phyloP scores from a whole-genome alignment of 2,888 invertebrate genomes.

The Brachynemurus nebulosus region DNA sequence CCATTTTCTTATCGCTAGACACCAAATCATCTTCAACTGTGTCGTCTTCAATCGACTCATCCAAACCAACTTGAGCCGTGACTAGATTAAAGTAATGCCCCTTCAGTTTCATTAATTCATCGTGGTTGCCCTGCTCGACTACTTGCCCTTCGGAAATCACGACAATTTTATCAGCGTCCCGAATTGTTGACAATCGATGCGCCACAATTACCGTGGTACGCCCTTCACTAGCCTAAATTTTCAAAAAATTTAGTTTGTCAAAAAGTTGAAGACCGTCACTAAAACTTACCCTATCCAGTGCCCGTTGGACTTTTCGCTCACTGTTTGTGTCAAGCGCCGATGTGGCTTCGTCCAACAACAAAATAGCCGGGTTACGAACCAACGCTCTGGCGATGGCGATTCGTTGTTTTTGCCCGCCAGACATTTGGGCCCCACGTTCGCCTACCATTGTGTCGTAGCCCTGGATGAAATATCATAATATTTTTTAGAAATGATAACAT shows the following conservation, averaged over 20 bases:
- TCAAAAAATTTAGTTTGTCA: conserved; percentile 2
- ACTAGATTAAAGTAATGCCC: conserved; percentile 58
- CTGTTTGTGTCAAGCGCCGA: conserved; percentile 77
- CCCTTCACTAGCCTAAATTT: conserved; percentile 48
- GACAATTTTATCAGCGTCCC: conserved; percentile 57
- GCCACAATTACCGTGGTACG: conserved; percentile 69
- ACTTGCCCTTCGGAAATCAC: conserved; percentile 54
- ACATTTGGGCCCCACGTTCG: conserved; percentile 66
- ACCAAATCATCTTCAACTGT: conserved; percentile 5
- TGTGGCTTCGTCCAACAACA: conserved; percentile 77
- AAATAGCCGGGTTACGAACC: conserved; percentile 61
- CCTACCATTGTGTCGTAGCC: conserved; percentile 73
- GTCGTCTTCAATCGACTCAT: conserved; percentile 8
- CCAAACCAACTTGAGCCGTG: conserved; percentile 38
- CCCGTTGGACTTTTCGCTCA: conserved; percentile 77
- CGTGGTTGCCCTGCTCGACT: conserved; percentile 56
- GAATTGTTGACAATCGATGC: conserved; percentile 60
- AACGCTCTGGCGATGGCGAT: conserved; percentile 83
- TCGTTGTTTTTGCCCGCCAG: conserved; percentile 83
- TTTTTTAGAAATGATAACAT: background rate
- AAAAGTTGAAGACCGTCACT: conserved; percentile 2
- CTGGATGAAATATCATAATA: conserved; percentile 46
- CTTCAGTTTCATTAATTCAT: conserved; percentile 47
- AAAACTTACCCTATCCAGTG: conserved; percentile 51
- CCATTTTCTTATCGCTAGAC: background rate